These are phyloP conservation scores for Trachelus stipa DNA, from an alignment of 2,888 invertebrate species.

Conservation along the genomic window DNA sequence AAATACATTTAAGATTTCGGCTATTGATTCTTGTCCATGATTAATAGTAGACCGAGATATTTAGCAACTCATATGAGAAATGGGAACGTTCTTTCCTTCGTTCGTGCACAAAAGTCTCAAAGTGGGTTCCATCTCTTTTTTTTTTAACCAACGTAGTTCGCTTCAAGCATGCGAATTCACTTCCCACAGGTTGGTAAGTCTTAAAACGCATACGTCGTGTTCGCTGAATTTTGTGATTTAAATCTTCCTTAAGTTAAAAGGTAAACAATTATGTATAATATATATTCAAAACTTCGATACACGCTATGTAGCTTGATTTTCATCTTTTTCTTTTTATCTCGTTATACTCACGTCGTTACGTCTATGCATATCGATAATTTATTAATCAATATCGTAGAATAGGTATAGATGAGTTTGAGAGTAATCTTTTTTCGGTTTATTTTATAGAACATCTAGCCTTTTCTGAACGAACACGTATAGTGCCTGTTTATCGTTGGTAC, in stretches of 20 bases:
- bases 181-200: not conserved
- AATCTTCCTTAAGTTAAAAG: not conserved
- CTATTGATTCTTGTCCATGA: not conserved
- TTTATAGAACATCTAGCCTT: not conserved
- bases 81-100: not conserved
- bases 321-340: not conserved
- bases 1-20: not conserved
- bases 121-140: not conserved
- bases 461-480: not conserved
- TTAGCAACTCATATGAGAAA: not conserved
- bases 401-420: conserved; percentile 6
- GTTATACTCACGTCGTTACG: conserved; percentile 5
- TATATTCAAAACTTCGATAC: conserved; percentile 10
- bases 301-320: conserved; percentile 11
- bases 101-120: not conserved
- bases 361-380: conserved; percentile 12
- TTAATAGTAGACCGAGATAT: not conserved
- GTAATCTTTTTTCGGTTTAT: not conserved
- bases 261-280: conserved; percentile 12
- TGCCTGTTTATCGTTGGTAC: not conserved
- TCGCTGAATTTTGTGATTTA: not conserved
- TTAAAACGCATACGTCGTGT: not conserved
- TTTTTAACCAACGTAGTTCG: not conserved
- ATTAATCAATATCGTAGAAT: conserved; percentile 16
- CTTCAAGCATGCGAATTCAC: not conserved